phyloP scores from a whole-genome alignment of 2,797 vertebrate species.

The Enteromius fasciolatus region DNA sequence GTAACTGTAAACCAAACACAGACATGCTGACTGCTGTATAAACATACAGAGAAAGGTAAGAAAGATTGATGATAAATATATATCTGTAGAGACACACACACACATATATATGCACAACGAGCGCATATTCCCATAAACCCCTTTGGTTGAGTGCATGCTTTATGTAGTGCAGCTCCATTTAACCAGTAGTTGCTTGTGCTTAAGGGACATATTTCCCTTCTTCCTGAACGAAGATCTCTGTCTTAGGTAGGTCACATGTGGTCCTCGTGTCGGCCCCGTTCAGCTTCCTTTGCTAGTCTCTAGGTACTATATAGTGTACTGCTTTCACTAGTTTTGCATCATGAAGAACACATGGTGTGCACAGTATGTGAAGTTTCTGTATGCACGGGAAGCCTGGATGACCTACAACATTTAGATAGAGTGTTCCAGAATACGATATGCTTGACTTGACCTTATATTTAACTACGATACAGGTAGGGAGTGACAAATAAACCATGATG shows the following conservation, averaged over 20 bases:
- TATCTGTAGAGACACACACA: neutral
- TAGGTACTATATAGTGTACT: neutral
- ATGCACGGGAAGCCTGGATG: neutral
- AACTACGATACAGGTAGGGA: neutral
- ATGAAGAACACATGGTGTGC: neutral
- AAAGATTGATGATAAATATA: conserved; percentile 13
- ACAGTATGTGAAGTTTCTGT: neutral
- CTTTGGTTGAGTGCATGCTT: neutral
- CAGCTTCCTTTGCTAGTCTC: neutral
- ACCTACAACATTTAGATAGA: neutral
- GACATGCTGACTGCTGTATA: conserved; percentile 39
- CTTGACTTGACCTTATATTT: neutral
- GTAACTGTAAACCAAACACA: conserved; percentile 51
- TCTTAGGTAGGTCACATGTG: conserved; percentile 14
- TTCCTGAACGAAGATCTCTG: conserved; percentile 18
- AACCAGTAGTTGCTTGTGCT: conserved; percentile 1
- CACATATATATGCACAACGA: neutral
- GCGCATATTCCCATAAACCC: neutral
- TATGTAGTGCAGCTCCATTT: conserved; percentile 27
- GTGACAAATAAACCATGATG: neutral
- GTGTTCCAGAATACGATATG: neutral
- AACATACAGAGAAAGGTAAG: conserved; percentile 38
- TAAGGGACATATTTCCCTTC: conserved; percentile 2
- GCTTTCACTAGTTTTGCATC: conserved; percentile 5
- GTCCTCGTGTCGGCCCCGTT: neutral